A percentile compares a stretch with the other conserved stretches of the same genome.
phyloP scores from a whole-genome alignment of 1,140 invertebrate species.

The Aradophagus sp. region DNA sequence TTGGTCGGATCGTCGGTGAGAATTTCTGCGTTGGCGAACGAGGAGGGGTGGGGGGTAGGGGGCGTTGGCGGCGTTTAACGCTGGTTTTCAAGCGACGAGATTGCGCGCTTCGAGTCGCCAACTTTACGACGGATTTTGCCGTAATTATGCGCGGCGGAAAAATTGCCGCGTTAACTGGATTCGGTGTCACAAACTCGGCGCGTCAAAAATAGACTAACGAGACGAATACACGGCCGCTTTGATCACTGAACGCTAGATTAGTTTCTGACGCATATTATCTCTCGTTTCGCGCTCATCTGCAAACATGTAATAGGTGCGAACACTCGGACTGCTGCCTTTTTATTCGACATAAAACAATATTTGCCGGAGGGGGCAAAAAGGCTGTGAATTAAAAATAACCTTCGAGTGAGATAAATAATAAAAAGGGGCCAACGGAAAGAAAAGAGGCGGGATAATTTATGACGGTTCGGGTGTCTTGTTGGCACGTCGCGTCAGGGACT shows the following conservation, averaged over 20 bases:
- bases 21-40: too few relatives aligned
- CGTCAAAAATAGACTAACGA: conserved; percentile 47
- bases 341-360: conserved; percentile 22
- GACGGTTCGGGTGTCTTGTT: too few relatives aligned
- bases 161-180: conserved; percentile 31
- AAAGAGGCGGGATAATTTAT: too few relatives aligned
- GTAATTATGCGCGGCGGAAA: conserved; percentile 16
- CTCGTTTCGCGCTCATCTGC: conserved; percentile 20
- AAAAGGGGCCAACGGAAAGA: too few relatives aligned
- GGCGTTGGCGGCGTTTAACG: too few relatives aligned
- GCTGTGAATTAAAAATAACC: neutral
- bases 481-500: too few relatives aligned
- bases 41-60: too few relatives aligned
- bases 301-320: conserved; percentile 36
- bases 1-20: too few relatives aligned
- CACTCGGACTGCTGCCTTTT: conserved; percentile 21
- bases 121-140: neutral
- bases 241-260: conserved; percentile 49
- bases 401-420: too few relatives aligned
- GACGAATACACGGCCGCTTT: conserved; percentile 49
- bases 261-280: conserved; percentile 48
- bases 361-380: neutral
- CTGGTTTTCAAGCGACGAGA: neutral
- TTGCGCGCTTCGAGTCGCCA: neutral
- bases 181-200: conserved; percentile 22